A percentile compares a stretch with the other conserved stretches of the same genome.
Evolutionary conservation across 2,113 vertebrate species (phyloP).

Genomic region (Noturus placidus): DNA sequence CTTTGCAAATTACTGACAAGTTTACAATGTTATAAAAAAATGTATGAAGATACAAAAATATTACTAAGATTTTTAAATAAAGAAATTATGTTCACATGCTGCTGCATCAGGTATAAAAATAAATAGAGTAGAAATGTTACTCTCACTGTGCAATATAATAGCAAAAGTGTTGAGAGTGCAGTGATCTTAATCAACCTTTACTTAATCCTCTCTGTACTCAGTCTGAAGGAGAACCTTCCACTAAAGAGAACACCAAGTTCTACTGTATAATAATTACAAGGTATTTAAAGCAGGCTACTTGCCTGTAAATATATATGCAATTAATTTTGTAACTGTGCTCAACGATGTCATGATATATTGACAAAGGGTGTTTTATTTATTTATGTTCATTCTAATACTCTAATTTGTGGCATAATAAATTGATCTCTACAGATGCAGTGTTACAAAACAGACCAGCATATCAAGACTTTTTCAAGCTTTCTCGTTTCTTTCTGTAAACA

Average conservation of each 20-base stretch:
- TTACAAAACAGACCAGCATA: neutral
- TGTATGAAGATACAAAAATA: neutral
- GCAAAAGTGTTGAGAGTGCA: neutral
- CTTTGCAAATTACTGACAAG: neutral
- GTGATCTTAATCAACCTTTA: neutral
- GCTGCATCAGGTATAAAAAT: neutral
- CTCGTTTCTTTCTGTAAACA: neutral
- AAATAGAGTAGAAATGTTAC: slow-evolving; percentile 8
- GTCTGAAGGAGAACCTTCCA: neutral
- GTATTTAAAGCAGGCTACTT: neutral
- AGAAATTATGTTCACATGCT: neutral
- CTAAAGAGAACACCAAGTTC: neutral
- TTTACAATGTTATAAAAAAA: neutral
- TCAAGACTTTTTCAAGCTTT: neutral
- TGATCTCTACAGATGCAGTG: neutral
- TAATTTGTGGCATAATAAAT: neutral
- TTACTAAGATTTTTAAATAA: neutral
- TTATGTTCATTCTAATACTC: neutral
- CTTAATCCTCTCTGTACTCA: neutral
- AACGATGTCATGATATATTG: neutral
- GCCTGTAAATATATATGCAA: neutral
- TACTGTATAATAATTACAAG: neutral
- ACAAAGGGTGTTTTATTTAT: neutral
- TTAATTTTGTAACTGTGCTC: neutral
- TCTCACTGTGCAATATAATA: slow-evolving; percentile 9